Conservation (phyloP, 30 jellyfish, hydroid and myxozoan species). For the Rhopilema esculentum region DNA sequence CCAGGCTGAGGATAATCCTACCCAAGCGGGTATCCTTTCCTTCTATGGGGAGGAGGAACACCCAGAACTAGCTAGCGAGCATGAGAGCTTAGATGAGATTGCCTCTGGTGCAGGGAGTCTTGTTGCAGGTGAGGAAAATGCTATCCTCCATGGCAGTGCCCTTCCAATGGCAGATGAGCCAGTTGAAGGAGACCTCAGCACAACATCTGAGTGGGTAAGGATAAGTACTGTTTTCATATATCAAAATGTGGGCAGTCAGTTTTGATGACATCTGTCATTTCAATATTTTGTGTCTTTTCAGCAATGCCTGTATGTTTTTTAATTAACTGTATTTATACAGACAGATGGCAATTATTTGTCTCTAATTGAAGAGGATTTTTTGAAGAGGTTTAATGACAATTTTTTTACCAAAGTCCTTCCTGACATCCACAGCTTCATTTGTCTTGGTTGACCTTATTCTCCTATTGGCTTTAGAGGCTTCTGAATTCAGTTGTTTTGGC, state of each 20-base stretch:
- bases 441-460: too few species aligned
- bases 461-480: too few species aligned
- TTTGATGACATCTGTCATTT: too few species aligned
- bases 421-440: too few species aligned
- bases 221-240: too few species aligned
- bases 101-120: slow-evolving; percentile 56
- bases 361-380: too few species aligned
- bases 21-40: slow-evolving; percentile 60
- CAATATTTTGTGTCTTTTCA: too few species aligned
- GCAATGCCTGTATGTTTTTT: too few species aligned
- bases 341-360: background rate
- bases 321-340: background rate
- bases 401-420: too few species aligned
- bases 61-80: slow-evolving; percentile 49
- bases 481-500: too few species aligned
- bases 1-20: slow-evolving; percentile 24
- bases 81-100: slow-evolving; percentile 51
- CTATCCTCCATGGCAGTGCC: slow-evolving; percentile 27
- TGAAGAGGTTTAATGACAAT: too few species aligned
- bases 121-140: slow-evolving; percentile 45
- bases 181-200: slow-evolving; percentile 61
- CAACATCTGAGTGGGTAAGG: slow-evolving; percentile 63
- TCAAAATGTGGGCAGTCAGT: too few species aligned
- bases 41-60: slow-evolving; percentile 56
- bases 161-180: slow-evolving; percentile 41